A percentile compares a stretch with the other conserved stretches of the same genome.
Evolutionary conservation across 2,888 invertebrate genomes (phyloP).

Genomic region (Melieria omissa): DNA sequence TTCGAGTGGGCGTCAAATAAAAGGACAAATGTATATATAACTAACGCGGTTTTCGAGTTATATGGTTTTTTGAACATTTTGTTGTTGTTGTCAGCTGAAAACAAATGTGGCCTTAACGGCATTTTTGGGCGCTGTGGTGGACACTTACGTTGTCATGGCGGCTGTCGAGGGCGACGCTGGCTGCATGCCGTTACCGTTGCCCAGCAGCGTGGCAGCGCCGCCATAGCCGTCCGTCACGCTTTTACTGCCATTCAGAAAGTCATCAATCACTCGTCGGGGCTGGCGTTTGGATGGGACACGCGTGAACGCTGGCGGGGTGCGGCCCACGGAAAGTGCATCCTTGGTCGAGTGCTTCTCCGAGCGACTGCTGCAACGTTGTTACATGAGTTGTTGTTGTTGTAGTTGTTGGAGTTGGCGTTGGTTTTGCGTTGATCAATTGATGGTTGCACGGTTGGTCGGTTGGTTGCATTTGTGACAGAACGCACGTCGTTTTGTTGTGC

Average conservation of each 20-base stretch:
- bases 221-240: slow-evolving; percentile 46
- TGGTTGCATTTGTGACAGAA: no score
- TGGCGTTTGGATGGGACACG: slow-evolving; percentile 82
- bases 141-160: slow-evolving; percentile 42
- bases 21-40: no score
- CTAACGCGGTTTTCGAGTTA: no score
- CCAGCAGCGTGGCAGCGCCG: slow-evolving; percentile 44
- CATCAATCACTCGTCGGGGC: slow-evolving; percentile 76
- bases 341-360: slow-evolving; percentile 70
- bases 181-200: slow-evolving; percentile 17
- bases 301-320: slow-evolving; percentile 80
- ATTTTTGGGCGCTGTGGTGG: neutral
- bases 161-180: slow-evolving; percentile 18
- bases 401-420: no score
- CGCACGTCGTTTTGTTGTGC: neutral
- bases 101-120: neutral
- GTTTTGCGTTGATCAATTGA: no score
- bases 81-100: neutral
- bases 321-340: slow-evolving; percentile 66
- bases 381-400: no score
- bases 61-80: no score
- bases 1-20: neutral
- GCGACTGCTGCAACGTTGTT: slow-evolving; percentile 68
- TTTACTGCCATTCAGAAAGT: slow-evolving; percentile 66
- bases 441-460: no score